Evolutionary conservation across 2,113 vertebrate genomes (phyloP).

Genomic region (Rhea americana): DNA sequence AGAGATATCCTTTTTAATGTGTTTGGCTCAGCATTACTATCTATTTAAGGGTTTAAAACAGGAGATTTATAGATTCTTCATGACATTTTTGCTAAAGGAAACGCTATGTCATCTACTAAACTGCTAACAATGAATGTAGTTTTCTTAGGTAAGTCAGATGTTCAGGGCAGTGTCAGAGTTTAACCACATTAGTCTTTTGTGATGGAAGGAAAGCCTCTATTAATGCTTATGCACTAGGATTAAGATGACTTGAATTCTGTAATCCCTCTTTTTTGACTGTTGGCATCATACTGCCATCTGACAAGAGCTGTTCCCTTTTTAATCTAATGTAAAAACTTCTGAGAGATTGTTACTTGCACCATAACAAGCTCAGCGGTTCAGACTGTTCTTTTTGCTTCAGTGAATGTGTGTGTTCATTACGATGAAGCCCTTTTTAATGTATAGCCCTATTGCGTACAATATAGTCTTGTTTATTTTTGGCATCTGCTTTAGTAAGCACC

Average conservation of each 20-base stretch:
- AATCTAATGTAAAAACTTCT: background rate
- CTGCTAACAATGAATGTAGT: background rate
- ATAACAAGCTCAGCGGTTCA: background rate
- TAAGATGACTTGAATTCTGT: constrained; percentile 31
- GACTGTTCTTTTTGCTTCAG: background rate
- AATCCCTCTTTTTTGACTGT: background rate
- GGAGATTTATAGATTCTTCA: background rate
- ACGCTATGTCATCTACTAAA: background rate
- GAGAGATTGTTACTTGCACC: background rate
- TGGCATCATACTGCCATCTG: background rate
- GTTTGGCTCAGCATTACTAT: background rate
- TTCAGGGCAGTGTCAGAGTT: background rate
- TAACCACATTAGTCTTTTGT: constrained; percentile 17
- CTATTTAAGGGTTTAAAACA: background rate
- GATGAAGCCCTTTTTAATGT: background rate
- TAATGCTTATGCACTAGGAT: background rate
- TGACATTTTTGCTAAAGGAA: background rate
- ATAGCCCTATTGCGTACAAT: background rate
- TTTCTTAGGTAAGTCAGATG: background rate
- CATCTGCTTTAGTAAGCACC: background rate
- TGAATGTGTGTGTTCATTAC: background rate
- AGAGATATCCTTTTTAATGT: background rate
- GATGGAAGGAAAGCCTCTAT: constrained; percentile 30
- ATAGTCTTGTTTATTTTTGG: background rate
- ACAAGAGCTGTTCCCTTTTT: constrained; percentile 25